A percentile compares a stretch with the other conserved stretches of the same genome.
These are phyloP conservation scores for Enteromius radiatus DNA, from an alignment of 2,797 vertebrate genomes.

Conservation along the genomic window DNA sequence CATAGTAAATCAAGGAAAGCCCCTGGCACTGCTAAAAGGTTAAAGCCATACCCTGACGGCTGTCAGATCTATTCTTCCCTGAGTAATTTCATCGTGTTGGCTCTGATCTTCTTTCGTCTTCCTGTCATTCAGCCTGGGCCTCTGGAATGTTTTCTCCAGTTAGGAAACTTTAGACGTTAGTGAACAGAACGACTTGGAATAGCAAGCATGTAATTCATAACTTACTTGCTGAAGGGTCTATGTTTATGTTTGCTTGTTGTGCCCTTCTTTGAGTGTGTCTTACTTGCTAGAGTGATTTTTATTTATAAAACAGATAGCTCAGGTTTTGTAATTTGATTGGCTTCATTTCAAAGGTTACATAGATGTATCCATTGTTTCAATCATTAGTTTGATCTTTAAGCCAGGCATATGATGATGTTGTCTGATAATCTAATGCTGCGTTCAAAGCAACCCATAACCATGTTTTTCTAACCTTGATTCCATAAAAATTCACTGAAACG, in stretches of 20 bases:
- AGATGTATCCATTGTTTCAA: background rate
- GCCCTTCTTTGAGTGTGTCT: background rate
- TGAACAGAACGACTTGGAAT: conserved; percentile 37
- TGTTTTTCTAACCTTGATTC: no score
- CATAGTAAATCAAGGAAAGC: conserved; percentile 30
- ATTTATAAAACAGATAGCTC: background rate
- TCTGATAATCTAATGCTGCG: background rate
- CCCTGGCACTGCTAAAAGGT: conserved; percentile 46
- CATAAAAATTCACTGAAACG: no score
- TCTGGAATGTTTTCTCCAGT: conserved; percentile 48
- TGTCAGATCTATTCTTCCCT: conserved; percentile 51
- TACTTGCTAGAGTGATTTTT: conserved; percentile 12
- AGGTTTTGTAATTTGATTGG: background rate
- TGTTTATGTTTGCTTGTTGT: conserved; percentile 30
- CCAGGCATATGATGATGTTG: background rate
- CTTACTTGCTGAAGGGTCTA: background rate
- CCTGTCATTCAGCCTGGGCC: conserved; percentile 40
- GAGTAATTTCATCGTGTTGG: conserved; percentile 54
- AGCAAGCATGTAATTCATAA: conserved; percentile 30
- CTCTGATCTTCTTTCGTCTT: conserved; percentile 50
- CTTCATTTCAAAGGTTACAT: background rate
- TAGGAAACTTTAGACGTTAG: conserved; percentile 46
- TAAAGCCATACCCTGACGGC: conserved; percentile 37
- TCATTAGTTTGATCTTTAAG: background rate
- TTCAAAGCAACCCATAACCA: no score